Percentiles rank a stretch among this genome's conserved stretches.
Conservation (phyloP, 2,113 vertebrate genomes). For the Ctenodactylus gundi region DNA sequence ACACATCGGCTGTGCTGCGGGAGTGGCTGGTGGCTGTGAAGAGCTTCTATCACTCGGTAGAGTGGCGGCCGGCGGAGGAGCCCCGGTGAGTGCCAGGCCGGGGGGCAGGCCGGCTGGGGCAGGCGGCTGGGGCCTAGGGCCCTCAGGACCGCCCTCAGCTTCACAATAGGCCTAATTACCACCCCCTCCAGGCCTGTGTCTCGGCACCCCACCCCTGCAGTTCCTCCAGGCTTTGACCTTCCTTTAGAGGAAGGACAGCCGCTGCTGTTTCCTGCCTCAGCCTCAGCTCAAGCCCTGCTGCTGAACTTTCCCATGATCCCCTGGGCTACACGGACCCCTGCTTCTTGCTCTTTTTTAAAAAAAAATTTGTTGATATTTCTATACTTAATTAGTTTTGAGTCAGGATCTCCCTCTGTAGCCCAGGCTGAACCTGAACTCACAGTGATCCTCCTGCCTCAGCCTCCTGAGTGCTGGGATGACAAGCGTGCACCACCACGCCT, state of each 20-base stretch:
- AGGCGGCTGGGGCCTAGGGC: no score
- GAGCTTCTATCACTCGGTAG: constrained; percentile 91
- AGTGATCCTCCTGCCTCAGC: not conserved
- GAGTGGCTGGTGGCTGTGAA: constrained; percentile 92
- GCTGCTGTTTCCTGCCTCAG: no score
- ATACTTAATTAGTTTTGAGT: no score
- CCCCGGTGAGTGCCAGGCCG: constrained; percentile 83
- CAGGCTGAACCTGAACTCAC: not conserved
- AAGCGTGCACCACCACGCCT: not conserved
- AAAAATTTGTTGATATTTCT: no score
- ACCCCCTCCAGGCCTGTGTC: no score
- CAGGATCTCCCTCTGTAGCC: not conserved
- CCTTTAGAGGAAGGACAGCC: no score
- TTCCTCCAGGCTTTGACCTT: not conserved
- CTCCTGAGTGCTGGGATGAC: not conserved
- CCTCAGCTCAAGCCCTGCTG: not conserved
- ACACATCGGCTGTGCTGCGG: constrained; percentile 88
- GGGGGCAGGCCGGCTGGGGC: no score
- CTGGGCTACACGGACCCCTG: no score
- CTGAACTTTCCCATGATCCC: not conserved
- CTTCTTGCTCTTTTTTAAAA: no score
- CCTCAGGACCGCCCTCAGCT: not conserved
- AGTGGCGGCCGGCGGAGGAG: constrained; percentile 92
- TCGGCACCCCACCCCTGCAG: not conserved
- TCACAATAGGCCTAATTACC: not conserved